phyloP scores from a whole-genome alignment of 2,888 invertebrate species.

The Ditula angustiorana region DNA sequence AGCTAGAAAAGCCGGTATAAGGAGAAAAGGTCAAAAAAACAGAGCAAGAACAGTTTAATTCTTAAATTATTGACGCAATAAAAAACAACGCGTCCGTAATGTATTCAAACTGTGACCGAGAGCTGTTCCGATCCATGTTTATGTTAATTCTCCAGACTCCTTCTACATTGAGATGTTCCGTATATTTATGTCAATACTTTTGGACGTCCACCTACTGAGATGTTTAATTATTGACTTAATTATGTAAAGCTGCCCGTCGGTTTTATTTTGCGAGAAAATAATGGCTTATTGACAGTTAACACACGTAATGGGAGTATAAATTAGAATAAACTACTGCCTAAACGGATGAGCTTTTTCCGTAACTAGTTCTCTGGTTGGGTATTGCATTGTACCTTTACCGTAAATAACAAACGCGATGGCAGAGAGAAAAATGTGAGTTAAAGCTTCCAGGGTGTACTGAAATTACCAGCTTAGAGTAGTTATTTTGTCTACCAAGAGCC shows the following conservation, averaged over 20 bases:
- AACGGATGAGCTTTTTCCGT: conserved; percentile 17
- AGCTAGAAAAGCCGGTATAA: conserved; percentile 48
- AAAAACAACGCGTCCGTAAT: conserved; percentile 72
- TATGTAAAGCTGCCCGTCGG: conserved; percentile 18
- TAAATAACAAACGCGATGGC: too few relatives aligned
- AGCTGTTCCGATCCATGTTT: conserved; percentile 73
- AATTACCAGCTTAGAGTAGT: too few relatives aligned
- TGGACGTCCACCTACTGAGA: conserved; percentile 56
- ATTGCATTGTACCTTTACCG: too few relatives aligned
- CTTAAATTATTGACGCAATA: conserved; percentile 76
- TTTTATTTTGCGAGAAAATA: conserved; percentile 29
- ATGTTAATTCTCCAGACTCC: conserved; percentile 72
- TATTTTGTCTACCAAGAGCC: too few relatives aligned
- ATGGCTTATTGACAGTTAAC: conserved; percentile 36
- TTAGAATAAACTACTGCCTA: conserved; percentile 25
- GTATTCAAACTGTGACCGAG: conserved; percentile 73
- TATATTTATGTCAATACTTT: conserved; percentile 64
- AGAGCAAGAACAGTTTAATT: conserved; percentile 67
- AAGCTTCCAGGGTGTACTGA: too few relatives aligned
- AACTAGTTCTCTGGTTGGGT: background rate
- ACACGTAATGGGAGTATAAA: conserved; percentile 31
- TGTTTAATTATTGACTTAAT: conserved; percentile 38
- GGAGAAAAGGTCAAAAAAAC: conserved; percentile 53
- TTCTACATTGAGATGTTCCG: conserved; percentile 73
- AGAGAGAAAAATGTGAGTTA: too few relatives aligned